Conservation (phyloP, 2,797 vertebrate genomes). For the Acomys russatus region DNA sequence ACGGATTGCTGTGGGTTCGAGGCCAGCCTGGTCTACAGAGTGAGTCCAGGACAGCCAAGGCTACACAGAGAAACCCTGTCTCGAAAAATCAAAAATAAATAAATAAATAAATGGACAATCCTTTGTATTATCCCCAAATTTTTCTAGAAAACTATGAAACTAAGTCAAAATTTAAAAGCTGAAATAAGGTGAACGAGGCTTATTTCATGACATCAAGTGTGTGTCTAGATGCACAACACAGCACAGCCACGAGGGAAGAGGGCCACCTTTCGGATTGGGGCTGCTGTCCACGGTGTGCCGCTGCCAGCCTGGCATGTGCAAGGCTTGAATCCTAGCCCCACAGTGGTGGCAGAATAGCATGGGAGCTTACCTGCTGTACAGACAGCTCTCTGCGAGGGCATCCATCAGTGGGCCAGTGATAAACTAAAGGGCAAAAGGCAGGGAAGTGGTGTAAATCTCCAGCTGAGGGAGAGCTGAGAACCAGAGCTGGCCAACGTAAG, state of each 20-base stretch:
- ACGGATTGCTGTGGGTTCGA: no score
- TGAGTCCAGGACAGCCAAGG: no score
- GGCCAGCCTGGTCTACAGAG: no score
- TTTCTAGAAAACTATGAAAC: neutral
- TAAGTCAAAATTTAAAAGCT: neutral
- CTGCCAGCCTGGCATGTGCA: neutral
- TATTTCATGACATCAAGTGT: neutral
- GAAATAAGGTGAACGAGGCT: neutral
- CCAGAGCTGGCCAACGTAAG: neutral
- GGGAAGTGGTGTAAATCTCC: neutral
- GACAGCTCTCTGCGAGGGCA: slow-evolving; percentile 94
- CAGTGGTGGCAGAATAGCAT: neutral
- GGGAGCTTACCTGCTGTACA: slow-evolving; percentile 94
- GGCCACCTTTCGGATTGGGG: neutral
- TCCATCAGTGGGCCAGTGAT: slow-evolving; percentile 95
- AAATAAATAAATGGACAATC: neutral
- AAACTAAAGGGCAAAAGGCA: slow-evolving; percentile 90
- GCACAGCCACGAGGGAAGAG: neutral
- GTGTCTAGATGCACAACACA: neutral
- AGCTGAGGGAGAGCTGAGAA: neutral
- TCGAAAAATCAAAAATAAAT: no score
- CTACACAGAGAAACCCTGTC: no score
- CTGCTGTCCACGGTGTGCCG: rapidly evolving
- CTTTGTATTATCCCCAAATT: neutral
- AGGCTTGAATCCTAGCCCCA: neutral